phyloP scores from a whole-genome alignment of 2,797 vertebrate species.

The Oceanodroma leucorhoa region DNA sequence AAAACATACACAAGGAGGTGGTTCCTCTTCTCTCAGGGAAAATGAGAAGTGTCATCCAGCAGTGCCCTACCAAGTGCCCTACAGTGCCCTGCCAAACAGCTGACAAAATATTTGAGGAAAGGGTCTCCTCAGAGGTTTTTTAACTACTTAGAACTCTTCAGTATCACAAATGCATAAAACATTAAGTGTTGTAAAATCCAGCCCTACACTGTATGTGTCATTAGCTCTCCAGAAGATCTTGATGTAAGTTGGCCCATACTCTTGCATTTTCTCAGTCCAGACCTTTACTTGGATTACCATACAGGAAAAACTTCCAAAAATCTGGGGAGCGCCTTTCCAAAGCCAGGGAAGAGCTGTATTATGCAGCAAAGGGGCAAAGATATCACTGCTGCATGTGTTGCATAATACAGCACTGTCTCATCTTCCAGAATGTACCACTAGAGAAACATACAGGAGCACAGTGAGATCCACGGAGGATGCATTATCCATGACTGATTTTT shows the following conservation, averaged over 20 bases:
- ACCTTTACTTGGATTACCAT: background rate
- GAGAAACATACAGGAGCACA: background rate
- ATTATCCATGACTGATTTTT: background rate
- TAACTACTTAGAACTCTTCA: background rate
- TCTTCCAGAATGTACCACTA: background rate
- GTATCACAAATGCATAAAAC: background rate
- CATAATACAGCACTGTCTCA: background rate
- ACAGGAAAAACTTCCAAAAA: background rate
- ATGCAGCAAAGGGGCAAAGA: background rate
- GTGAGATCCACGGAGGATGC: background rate
- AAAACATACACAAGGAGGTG: background rate
- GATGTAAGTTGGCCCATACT: rapidly evolving
- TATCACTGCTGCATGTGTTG: background rate
- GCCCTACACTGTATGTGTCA: background rate
- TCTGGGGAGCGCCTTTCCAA: background rate
- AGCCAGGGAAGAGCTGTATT: background rate
- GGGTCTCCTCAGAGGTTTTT: background rate
- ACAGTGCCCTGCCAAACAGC: background rate
- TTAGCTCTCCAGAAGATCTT: background rate
- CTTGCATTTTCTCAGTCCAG: background rate
- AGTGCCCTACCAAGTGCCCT: background rate
- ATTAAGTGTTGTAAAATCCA: background rate
- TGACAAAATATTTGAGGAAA: background rate
- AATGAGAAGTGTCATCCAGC: background rate
- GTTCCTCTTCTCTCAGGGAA: background rate